Evolutionary conservation across 1,140 invertebrate species (phyloP), one percentile per base, ranked within the genome.

Genomic region (Paracyclopina nana): DNA sequence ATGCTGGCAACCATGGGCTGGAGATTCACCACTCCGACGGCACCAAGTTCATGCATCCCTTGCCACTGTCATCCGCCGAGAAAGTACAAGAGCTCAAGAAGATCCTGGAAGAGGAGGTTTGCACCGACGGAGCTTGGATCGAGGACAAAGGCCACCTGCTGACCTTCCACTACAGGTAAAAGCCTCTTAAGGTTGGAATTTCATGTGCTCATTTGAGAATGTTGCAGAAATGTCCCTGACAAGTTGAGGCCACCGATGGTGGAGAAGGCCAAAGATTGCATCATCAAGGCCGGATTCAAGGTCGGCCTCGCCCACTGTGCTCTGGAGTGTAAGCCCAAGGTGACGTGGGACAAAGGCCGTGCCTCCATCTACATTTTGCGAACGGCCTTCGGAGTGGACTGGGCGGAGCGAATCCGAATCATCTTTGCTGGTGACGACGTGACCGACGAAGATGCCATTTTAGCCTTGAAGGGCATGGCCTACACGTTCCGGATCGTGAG

Each of bases 391-490:
- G 85, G 83, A 11, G 71, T 87, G 0, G 83, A 88, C 61, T 90
- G 85, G 84, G 80, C 78, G 58, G 83, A 88, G 56, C 14, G 84
- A 42, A 82, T 88, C 50, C 72, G 82, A 54, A 84, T 87, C 56
- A 84, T 90, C 58, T 88, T 86, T 58, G 83, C 77, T 46, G 85
- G 85, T 53, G 85, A 90, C 63, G 85, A 88, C 66, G 72, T 72
- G 11, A 87, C 84, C 0, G 84, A 90, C 63, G 84, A 90, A 65
- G 84, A 88, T 63, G 84, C 85, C 22, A 86, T 90, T 77, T 70
- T 75, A 71, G 82, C 86, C 64, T 65, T 66, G 63, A 50, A 60
- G 24, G 62, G 64, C 61, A 86, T 90, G 80, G 83, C 83, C 2
- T 78, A 81, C 0, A 87, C 83, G 6, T 90, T 88, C 70, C 72